phyloP scores from a whole-genome alignment of 2,113 vertebrate species.

The Myxocyprinus asiaticus region DNA sequence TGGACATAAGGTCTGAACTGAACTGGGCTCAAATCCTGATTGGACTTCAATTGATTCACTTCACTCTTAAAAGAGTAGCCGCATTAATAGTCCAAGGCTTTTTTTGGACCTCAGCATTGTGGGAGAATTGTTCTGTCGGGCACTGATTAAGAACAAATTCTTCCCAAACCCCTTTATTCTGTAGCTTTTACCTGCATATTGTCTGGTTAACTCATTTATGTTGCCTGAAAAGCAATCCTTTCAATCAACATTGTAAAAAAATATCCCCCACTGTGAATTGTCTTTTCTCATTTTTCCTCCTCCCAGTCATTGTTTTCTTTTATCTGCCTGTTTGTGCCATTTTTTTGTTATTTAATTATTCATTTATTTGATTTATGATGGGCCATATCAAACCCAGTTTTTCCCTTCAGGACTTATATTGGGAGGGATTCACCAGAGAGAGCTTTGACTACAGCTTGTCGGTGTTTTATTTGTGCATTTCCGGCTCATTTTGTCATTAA shows the following conservation, averaged over 20 bases:
- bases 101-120: not conserved
- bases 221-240: conserved; percentile 72
- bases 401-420: conserved; percentile 26
- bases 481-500: too few relatives aligned
- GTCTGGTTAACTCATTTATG: conserved; percentile 58
- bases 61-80: too few relatives aligned
- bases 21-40: not conserved
- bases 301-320: conserved; percentile 26
- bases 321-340: conserved; percentile 26
- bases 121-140: not conserved
- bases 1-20: not conserved
- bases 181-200: conserved; percentile 46
- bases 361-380: conserved; percentile 32
- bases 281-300: conserved; percentile 9
- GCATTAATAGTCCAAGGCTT: too few relatives aligned
- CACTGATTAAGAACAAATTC: not conserved
- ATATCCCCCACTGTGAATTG: conserved; percentile 69
- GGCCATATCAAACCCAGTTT: conserved; percentile 9
- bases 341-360: conserved; percentile 34
- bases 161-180: not conserved
- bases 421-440: too few relatives aligned
- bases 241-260: conserved; percentile 75
- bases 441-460: too few relatives aligned
- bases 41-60: too few relatives aligned
- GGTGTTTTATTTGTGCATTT: too few relatives aligned